Evolutionary conservation across 1,140 invertebrate genomes (phyloP).

Genomic region (Dendroctonus valens): DNA sequence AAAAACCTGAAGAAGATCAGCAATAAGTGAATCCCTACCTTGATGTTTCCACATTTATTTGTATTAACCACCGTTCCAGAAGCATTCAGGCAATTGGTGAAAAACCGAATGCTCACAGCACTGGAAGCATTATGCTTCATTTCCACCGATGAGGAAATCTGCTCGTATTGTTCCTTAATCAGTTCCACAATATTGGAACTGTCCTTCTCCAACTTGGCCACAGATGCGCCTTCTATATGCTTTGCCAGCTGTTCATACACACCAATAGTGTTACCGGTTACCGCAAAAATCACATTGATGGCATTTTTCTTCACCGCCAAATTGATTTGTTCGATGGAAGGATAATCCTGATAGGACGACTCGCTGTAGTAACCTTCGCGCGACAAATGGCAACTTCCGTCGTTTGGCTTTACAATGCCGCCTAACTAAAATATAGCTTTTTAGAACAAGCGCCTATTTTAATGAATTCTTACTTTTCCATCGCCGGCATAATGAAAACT

Average conservation of each 20-base stretch:
- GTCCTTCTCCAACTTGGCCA: conserved; percentile 65
- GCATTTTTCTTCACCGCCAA: conserved; percentile 70
- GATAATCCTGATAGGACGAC: conserved; percentile 65
- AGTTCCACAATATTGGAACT: conserved; percentile 74
- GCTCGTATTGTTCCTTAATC: conserved; percentile 71
- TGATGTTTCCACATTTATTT: conserved; percentile 79
- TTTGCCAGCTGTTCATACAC: conserved; percentile 66
- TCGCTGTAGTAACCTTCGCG: conserved; percentile 64
- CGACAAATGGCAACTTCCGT: conserved; percentile 77
- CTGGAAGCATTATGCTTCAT: conserved; percentile 89
- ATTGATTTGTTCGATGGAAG: conserved; percentile 64
- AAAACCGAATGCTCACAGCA: conserved; percentile 82
- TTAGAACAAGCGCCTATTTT: not conserved
- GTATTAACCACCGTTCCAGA: conserved; percentile 61
- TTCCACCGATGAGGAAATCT: conserved; percentile 88
- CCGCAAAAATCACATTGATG: conserved; percentile 84
- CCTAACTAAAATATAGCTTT: conserved; percentile 57
- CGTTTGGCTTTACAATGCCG: conserved; percentile 83
- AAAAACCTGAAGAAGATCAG: not conserved
- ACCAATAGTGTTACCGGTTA: conserved; percentile 62
- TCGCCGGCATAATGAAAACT: conserved; percentile 65
- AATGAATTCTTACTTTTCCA: conserved; percentile 54
- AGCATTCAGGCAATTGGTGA: conserved; percentile 76
- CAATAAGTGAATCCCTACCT: conserved; percentile 44
- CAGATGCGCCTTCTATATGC: conserved; percentile 63